Evolutionary conservation across 2,113 vertebrate species (phyloP).

Genomic region (Nasalis larvatus): DNA sequence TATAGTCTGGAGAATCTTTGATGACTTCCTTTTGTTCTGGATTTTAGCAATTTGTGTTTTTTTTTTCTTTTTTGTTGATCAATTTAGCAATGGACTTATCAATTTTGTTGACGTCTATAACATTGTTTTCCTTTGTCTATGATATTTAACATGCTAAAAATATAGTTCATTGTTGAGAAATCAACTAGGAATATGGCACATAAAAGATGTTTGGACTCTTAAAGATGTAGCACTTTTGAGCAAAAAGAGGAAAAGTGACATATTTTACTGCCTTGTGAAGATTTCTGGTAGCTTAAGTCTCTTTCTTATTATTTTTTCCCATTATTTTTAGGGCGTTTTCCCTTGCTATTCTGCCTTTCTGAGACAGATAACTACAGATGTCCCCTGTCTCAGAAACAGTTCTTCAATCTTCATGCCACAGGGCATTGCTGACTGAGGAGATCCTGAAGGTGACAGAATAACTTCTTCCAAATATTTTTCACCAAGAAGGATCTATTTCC

Average conservation of each 20-base stretch:
- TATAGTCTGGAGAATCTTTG: background rate
- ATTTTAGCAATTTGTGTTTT: background rate
- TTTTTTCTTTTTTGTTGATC: background rate
- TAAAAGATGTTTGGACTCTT: constrained; percentile 32
- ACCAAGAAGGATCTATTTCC: background rate
- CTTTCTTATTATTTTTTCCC: background rate
- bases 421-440: background rate
- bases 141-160: constrained; percentile 60
- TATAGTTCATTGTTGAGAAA: constrained; percentile 57
- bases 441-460: background rate
- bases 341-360: background rate
- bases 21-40: background rate
- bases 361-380: constrained; percentile 28
- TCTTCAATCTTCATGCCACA: background rate
- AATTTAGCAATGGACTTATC: background rate
- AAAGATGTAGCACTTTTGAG: background rate
- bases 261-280: constrained; percentile 45
- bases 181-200: constrained; percentile 30
- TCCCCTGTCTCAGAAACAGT: constrained; percentile 60
- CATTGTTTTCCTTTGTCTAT: background rate
- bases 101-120: background rate
- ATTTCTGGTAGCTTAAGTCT: constrained; percentile 72
- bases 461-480: background rate
- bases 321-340: constrained; percentile 16
- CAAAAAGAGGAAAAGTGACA: constrained; percentile 38